These are phyloP conservation scores for Deilephila elpenor DNA, from an alignment of 2,888 invertebrate species.

Conservation along the genomic window DNA sequence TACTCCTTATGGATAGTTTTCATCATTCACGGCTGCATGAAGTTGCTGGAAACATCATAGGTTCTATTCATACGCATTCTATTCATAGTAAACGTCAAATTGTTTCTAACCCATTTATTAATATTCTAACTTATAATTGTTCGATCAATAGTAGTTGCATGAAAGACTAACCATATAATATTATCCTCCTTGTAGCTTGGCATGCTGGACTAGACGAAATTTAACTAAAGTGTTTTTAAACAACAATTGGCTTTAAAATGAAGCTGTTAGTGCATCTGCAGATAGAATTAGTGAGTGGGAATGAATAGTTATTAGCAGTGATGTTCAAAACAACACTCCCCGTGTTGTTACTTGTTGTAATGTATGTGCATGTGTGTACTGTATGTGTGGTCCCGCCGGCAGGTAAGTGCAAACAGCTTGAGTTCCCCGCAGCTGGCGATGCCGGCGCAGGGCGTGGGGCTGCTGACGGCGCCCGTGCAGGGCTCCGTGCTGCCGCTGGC, in stretches of 20 bases:
- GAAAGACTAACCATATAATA: not conserved
- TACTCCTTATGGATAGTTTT: not conserved
- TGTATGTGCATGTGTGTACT: not conserved
- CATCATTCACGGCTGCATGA: not conserved
- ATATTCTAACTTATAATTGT: no score
- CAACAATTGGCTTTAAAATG: not conserved
- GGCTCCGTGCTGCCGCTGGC: constrained; percentile 62
- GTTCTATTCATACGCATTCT: not conserved
- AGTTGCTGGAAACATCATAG: not conserved
- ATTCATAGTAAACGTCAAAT: not conserved
- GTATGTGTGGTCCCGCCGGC: not conserved
- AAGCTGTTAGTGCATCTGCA: not conserved
- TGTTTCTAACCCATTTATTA: not conserved
- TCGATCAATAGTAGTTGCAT: not conserved
- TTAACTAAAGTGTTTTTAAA: not conserved
- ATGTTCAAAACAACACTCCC: no score
- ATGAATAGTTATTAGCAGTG: not conserved
- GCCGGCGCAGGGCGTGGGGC: constrained; percentile 62
- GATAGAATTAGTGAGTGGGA: not conserved
- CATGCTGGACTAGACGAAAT: not conserved
- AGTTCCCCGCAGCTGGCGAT: constrained; percentile 68
- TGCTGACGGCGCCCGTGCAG: constrained; percentile 65
- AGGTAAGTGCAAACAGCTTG: constrained; percentile 54
- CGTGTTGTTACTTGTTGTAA: no score
- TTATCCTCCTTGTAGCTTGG: not conserved